Evolutionary conservation across 2,888 invertebrate species (phyloP).

Genomic region (Drosophila subsilvestris): DNA sequence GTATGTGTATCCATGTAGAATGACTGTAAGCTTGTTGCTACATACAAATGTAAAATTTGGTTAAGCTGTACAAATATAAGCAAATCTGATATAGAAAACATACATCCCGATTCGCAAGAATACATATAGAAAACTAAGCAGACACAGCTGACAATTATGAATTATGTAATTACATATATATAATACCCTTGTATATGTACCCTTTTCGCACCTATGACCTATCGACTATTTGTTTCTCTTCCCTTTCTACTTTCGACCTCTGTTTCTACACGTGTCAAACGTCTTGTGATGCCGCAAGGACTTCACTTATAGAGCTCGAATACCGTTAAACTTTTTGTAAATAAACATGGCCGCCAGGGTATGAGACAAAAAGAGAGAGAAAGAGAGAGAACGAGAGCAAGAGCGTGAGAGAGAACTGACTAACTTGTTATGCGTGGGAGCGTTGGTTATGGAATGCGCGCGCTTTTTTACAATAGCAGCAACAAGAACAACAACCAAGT

Average conservation of each 20-base stretch:
- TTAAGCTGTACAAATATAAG: too few species aligned
- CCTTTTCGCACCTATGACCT: too few species aligned
- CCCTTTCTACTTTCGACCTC: background rate
- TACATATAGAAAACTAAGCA: too few species aligned
- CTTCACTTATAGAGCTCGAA: slow-evolving; percentile 32
- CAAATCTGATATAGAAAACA: too few species aligned
- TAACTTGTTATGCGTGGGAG: slow-evolving; percentile 52
- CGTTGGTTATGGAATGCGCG: slow-evolving; percentile 69
- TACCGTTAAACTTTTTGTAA: slow-evolving; percentile 73
- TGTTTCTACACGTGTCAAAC: background rate
- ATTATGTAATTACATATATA: too few species aligned
- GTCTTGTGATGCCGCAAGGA: slow-evolving; percentile 5
- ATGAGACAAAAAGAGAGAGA: slow-evolving; percentile 47
- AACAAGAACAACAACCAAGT: slow-evolving; percentile 30
- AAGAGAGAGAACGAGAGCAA: slow-evolving; percentile 19
- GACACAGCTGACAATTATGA: too few species aligned
- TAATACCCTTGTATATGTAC: too few species aligned
- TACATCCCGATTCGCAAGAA: too few species aligned
- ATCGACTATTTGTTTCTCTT: too few species aligned
- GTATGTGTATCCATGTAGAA: too few species aligned
- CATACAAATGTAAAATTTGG: too few species aligned
- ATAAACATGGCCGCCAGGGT: slow-evolving; percentile 72
- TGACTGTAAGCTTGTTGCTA: too few species aligned
- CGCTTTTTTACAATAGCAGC: slow-evolving; percentile 60
- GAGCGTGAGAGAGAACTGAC: background rate